Evolutionary conservation across 2,113 vertebrate species (phyloP), one percentile per base, ranked within the genome.

Genomic region (Calidris pugnax): DNA sequence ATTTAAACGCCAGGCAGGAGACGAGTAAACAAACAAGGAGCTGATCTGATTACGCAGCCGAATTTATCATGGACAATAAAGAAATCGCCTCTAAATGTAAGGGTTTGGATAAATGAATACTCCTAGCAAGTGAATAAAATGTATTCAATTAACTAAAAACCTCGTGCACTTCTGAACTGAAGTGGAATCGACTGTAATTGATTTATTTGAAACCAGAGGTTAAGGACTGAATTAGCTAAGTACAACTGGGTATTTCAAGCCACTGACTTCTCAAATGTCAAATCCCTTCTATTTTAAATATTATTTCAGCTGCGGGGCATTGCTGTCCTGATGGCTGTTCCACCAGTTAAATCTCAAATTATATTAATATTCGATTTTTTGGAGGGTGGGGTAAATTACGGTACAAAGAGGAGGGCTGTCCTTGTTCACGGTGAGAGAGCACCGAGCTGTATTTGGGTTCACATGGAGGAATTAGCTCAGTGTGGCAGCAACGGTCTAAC

Each of bases 201-300:
- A 98, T 99, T 99, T 98, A 99, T 98, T 98, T 98, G 98, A 99
- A 99, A 99, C 98, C 98, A 99, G 98, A 98, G 98, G 99, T 99
- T 99, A 98, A 98, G 99, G 98, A 99, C 98, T 99, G 98, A 99
- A 99, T 99, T 99, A 99, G 98, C 97, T 98, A 98, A 98, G 99
- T 98, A 99, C 98, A 98, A 98, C 98, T 98, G 98, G 98, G 98
- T 99, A 99, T 99, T 99, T 98, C 98, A 98, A 98, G 98, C 98
- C 98, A 99, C 98, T 98, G 98, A 98, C 98, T 99, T 98, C 98
- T 99, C 98, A 98, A 98, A 99, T 99, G 98, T 99, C 98, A 98
- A 97, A 97, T 98, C 97, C 96, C 95, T 98, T 98, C 98, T 98
- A 98, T 98, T 98, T 98, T 98, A 98, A 98, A 98, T 98, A 99